Base-by-base conservation (phyloP, 2,113 vertebrate genomes). In the Rhea pennata region DNA sequence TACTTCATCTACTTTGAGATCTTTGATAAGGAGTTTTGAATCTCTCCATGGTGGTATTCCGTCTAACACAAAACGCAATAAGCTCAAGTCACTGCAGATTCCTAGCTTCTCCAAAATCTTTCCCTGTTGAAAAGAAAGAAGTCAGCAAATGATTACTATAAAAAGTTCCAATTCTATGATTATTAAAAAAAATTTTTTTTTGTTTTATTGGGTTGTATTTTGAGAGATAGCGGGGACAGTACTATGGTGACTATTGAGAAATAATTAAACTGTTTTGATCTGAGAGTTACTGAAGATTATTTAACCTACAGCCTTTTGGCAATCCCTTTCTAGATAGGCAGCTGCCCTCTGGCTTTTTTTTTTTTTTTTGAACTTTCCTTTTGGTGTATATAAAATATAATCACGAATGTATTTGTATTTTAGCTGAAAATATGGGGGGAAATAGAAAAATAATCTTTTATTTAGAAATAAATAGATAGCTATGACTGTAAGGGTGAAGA, bases 51-150 rank as follows among this genome's bases (percentile, higher is more conserved):
- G 51, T n/a, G 95, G 88, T 7, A 98, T 4, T n/a, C 46, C 56
- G 56, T 95, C 20, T 0, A 90, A 33, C 3, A 71, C 14, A 88
- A 97, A 70, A 22, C 97, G 75, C 39, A 97, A 4, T 62, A 98
- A 87, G 33, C 29, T 87, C 78, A 98, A 75, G 90, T 98, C 98
- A 54, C 90, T 86, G 93, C 98, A 98, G 72, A 98, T 89, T 23
- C 98, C 90, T 81, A 99, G 87, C 46, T 97, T 98, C 84, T 98
- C 94, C 29, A 98, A 88, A 85, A 99, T 94, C 44, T 92, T 95
- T 31, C 98, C 98, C 98, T 99, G 89, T 92, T 71, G 73, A 72
- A 92, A 71, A 46, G 69, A 42, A 87, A 82, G n/a, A 88, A 85
- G 71, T 92, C 7, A 5, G 80, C 8, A 81, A 13, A 59, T 24